These are phyloP conservation scores for Melopsittacus undulatus DNA, from an alignment of 2,797 vertebrate species.

Conservation along the genomic window DNA sequence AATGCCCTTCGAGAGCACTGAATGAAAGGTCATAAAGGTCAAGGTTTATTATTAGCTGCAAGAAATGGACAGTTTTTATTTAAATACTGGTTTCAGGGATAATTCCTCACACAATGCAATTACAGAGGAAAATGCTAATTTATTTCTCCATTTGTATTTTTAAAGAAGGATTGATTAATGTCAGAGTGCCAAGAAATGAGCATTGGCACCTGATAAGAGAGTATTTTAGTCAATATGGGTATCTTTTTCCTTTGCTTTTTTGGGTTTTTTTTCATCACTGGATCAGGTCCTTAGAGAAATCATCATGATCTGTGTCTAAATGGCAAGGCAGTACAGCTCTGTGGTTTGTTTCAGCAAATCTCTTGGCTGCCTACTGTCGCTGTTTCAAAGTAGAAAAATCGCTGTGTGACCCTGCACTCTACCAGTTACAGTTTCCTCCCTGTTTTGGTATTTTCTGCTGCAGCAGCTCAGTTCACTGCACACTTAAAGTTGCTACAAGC, in stretches of 20 bases:
- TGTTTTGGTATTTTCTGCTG: not conserved
- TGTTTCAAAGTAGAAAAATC: slow-evolving; percentile 11
- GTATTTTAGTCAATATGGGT: not conserved
- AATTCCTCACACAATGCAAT: not conserved
- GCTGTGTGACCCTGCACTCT: slow-evolving; percentile 14
- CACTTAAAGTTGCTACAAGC: not conserved
- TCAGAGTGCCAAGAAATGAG: not conserved
- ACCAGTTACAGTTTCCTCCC: not conserved
- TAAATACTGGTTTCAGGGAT: not conserved
- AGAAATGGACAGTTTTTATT: not conserved
- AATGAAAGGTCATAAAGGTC: not conserved
- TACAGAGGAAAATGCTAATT: not conserved
- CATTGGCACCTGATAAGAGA: not conserved
- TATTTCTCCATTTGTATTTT: not conserved
- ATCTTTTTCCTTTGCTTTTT: not conserved
- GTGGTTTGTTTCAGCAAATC: not conserved
- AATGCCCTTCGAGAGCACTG: not conserved
- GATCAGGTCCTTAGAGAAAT: not conserved
- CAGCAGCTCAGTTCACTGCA: not conserved
- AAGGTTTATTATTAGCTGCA: not conserved
- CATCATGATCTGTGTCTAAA: not conserved
- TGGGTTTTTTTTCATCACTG: not conserved
- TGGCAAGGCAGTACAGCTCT: not conserved
- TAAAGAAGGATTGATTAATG: not conserved
- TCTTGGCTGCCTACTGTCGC: not conserved